Conservation (phyloP, 2,113 vertebrate species). For the Sinocyclocheilus grahami region DNA sequence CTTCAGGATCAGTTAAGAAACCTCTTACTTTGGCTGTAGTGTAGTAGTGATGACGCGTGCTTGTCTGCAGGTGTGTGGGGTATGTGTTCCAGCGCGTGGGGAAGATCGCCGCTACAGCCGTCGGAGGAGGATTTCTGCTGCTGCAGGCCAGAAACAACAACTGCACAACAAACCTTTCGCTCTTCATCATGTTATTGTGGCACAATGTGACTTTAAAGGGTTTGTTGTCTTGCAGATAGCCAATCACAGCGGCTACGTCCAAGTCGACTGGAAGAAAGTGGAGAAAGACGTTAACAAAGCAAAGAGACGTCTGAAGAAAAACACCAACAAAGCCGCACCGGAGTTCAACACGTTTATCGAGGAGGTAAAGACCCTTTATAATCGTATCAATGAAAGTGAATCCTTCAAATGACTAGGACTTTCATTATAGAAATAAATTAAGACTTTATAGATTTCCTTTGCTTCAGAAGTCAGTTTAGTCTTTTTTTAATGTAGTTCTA, state of each 20-base stretch:
- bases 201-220: neutral
- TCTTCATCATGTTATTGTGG: neutral
- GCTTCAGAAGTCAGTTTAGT: neutral
- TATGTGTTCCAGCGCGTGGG: conserved; percentile 97
- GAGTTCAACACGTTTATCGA: conserved; percentile 91
- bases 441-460: neutral
- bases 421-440: no score
- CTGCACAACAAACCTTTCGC: neutral
- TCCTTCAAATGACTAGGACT: neutral
- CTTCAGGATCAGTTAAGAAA: no score
- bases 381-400: neutral
- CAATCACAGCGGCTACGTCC: conserved; percentile 94
- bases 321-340: conserved; percentile 85
- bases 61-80: conserved; percentile 85
- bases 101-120: conserved; percentile 90
- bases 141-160: conserved; percentile 80
- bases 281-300: conserved; percentile 98
- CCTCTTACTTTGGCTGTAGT: no score
- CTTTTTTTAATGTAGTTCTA: neutral
- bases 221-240: conserved; percentile 79
- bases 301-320: conserved; percentile 90
- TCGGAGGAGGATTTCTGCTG: conserved; percentile 93
- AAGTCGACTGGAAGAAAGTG: conserved; percentile 97
- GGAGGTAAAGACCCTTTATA: conserved; percentile 76
- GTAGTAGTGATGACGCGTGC: no score